phyloP scores from a whole-genome alignment of 2,888 invertebrate species.

The Drosophila vallismaia region DNA sequence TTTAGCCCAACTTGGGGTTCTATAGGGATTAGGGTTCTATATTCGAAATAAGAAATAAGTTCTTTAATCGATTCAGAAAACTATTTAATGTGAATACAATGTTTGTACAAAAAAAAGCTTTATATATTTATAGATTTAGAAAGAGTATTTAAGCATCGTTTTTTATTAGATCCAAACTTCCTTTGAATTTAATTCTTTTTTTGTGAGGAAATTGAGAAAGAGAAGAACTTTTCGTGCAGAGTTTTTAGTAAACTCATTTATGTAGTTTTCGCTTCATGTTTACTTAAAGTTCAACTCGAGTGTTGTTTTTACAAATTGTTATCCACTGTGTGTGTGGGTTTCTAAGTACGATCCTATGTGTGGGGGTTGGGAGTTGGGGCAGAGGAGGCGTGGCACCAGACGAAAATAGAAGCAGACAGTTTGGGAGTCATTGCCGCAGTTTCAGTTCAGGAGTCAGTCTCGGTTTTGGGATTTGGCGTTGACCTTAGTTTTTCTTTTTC shows the following conservation, averaged over 20 bases:
- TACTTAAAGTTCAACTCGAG: constrained; percentile 76
- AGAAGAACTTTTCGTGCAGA: constrained; percentile 48
- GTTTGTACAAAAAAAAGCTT: not conserved
- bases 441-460: constrained; percentile 27
- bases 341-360: constrained; percentile 7
- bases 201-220: constrained; percentile 5
- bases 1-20: too few species aligned
- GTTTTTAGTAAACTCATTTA: constrained; percentile 79
- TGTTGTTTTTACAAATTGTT: constrained; percentile 80
- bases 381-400: constrained; percentile 17
- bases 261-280: constrained; percentile 77
- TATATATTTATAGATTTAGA: not conserved
- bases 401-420: constrained; percentile 38
- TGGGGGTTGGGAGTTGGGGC: constrained; percentile 1
- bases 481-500: constrained; percentile 39
- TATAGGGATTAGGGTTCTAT: too few species aligned
- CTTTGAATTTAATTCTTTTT: constrained; percentile 13
- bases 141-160: constrained; percentile 20
- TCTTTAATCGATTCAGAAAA: too few species aligned
- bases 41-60: too few species aligned
- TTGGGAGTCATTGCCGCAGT: constrained; percentile 30
- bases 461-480: constrained; percentile 36
- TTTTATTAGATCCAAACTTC: constrained; percentile 16
- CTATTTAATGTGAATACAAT: too few species aligned
- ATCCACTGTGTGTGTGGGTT: constrained; percentile 33